A percentile compares a stretch with the other conserved stretches of the same genome.
Conservation (phyloP, 53 echinoderm and acorn worm genomes). For the Apostichopus leukothele region DNA sequence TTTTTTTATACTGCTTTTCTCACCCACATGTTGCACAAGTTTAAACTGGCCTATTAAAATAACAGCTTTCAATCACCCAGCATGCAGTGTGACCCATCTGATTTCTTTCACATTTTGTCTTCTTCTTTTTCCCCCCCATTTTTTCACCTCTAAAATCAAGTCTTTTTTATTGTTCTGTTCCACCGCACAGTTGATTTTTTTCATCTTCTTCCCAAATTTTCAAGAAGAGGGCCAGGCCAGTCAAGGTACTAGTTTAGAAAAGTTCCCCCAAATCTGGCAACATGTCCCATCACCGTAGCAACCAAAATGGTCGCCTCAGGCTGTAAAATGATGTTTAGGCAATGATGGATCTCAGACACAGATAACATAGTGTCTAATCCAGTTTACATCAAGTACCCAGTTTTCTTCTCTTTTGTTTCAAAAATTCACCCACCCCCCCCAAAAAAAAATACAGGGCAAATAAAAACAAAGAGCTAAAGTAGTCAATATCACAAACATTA, state of each 20-base stretch:
- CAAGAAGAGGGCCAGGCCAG: neutral
- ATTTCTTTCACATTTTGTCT: neutral
- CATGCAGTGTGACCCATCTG: neutral
- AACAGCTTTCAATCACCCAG: neutral
- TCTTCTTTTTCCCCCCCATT: too few species aligned
- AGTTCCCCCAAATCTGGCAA: neutral
- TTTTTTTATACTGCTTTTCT: neutral
- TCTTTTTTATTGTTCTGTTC: too few species aligned
- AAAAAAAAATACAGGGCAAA: too few species aligned
- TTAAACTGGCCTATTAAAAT: neutral
- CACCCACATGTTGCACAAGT: neutral
- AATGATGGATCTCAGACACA: neutral
- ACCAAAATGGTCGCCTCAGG: slow-evolving; percentile 9
- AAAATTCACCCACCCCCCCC: too few species aligned
- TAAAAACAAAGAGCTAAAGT: too few species aligned
- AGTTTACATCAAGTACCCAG: too few species aligned
- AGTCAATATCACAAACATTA: too few species aligned
- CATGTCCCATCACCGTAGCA: slow-evolving; percentile 22
- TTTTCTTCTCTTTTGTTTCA: too few species aligned
- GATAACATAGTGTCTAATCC: neutral
- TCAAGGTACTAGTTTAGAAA: neutral
- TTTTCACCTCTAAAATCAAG: too few species aligned
- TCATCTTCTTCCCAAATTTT: too few species aligned
- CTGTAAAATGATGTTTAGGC: neutral
- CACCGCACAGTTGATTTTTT: too few species aligned